These are phyloP conservation scores for Amazonetta brasiliensis DNA, from an alignment of 2,797 vertebrate genomes.

Conservation along the genomic window DNA sequence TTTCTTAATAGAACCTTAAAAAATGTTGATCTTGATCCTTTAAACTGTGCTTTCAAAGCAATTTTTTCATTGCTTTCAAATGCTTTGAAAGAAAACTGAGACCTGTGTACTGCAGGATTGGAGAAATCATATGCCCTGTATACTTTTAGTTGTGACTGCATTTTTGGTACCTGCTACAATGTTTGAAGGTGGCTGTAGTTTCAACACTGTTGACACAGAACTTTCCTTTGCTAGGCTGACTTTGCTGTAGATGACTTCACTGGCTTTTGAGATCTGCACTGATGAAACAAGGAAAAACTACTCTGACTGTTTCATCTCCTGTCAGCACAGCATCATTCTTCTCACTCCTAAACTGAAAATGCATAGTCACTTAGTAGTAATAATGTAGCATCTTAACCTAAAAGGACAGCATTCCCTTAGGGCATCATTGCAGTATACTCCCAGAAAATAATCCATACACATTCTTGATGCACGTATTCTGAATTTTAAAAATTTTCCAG, in stretches of 20 bases:
- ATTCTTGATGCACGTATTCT: too few relatives aligned
- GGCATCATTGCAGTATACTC: not conserved
- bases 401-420: not conserved
- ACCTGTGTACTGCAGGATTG: not conserved
- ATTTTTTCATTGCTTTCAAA: too few relatives aligned
- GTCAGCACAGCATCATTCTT: not conserved
- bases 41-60: not conserved
- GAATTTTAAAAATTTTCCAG: not conserved
- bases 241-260: not conserved
- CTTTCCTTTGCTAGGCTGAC: not conserved
- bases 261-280: not conserved
- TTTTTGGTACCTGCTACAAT: not conserved
- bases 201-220: not conserved
- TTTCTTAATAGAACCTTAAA: slow-evolving; percentile 1
- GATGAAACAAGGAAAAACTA: not conserved
- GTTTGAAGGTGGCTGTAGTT: not conserved
- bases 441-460: not conserved
- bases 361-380: not conserved
- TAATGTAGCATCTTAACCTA: not conserved
- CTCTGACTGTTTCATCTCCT: not conserved
- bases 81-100: not conserved
- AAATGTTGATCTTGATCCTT: not conserved
- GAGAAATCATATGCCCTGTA: not conserved
- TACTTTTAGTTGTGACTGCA: not conserved
- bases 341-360: not conserved